Percentiles rank a stretch among this genome's conserved stretches.
These are phyloP conservation scores for Drosophila fulvimacula DNA, from an alignment of 2,888 invertebrate species.

Conservation along the genomic window DNA sequence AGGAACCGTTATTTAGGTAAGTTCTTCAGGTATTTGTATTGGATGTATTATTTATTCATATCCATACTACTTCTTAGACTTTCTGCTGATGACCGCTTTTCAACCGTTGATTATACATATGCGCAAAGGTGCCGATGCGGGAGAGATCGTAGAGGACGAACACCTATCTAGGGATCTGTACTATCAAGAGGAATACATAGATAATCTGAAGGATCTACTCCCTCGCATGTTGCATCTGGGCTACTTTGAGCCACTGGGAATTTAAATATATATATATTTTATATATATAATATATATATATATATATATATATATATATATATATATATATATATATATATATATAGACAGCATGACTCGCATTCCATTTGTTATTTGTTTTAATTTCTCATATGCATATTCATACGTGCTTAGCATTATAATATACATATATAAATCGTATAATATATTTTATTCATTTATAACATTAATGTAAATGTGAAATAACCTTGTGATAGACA, in stretches of 20 bases:
- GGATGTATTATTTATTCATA: neutral
- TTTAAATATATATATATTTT: no score
- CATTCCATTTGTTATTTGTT: neutral
- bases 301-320: neutral
- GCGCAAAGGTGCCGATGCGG: slow-evolving; percentile 31
- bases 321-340: neutral
- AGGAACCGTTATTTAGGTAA: slow-evolving; percentile 54
- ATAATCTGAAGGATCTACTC: slow-evolving; percentile 30
- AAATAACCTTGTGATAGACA: neutral
- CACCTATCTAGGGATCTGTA: slow-evolving; percentile 3
- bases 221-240: slow-evolving; percentile 44
- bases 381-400: neutral
- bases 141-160: slow-evolving; percentile 12
- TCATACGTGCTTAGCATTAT: neutral
- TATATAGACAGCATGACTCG: neutral
- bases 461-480: neutral
- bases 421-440: neutral
- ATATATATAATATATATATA: no score
- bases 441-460: neutral
- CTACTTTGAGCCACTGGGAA: slow-evolving; percentile 30
- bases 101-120: slow-evolving; percentile 33
- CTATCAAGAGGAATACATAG: slow-evolving; percentile 32
- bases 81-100: slow-evolving; percentile 35
- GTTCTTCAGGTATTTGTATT: neutral
- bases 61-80: slow-evolving; percentile 20